A percentile compares a stretch with the other conserved stretches of the same genome.
Conservation (phyloP, 92 coral and sea anemone genomes). For the Heliopora coerulea region DNA sequence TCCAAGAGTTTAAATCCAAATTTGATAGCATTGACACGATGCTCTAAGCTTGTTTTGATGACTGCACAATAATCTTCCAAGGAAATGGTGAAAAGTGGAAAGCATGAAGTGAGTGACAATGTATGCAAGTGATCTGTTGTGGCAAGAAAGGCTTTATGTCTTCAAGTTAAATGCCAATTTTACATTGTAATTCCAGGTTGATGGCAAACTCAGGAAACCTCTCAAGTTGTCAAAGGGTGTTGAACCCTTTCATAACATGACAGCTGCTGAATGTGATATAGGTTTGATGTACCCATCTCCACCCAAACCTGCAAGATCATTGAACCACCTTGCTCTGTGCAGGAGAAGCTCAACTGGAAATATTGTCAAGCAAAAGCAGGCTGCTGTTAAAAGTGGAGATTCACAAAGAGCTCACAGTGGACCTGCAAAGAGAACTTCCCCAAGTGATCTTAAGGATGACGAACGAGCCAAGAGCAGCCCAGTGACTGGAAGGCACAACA, state of each 20-base stretch:
- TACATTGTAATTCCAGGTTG: background rate
- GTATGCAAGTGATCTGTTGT: no score
- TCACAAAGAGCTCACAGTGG: conserved; percentile 57
- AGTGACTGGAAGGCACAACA: conserved; percentile 38
- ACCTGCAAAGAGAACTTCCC: conserved; percentile 43
- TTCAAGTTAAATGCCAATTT: no score
- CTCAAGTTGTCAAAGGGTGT: conserved; percentile 6
- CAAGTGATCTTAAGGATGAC: conserved; percentile 24
- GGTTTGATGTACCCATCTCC: conserved; percentile 17
- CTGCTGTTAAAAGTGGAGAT: conserved; percentile 20
- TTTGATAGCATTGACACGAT: no score
- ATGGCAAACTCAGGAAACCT: conserved; percentile 14
- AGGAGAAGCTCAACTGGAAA: conserved; percentile 37
- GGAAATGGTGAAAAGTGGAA: no score
- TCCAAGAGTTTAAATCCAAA: no score
- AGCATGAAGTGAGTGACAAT: no score
- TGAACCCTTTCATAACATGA: background rate
- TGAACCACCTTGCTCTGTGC: background rate
- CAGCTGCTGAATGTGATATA: background rate
- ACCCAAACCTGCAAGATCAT: conserved; percentile 16
- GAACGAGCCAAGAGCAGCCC: conserved; percentile 41
- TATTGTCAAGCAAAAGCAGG: conserved; percentile 26
- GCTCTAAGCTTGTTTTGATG: no score
- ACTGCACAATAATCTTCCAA: no score
- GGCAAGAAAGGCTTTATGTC: no score